Percentiles rank a stretch among this genome's conserved stretches.
These are phyloP conservation scores for Intellagama lesueurii DNA, from an alignment of 2,797 vertebrate genomes.

Conservation along the genomic window DNA sequence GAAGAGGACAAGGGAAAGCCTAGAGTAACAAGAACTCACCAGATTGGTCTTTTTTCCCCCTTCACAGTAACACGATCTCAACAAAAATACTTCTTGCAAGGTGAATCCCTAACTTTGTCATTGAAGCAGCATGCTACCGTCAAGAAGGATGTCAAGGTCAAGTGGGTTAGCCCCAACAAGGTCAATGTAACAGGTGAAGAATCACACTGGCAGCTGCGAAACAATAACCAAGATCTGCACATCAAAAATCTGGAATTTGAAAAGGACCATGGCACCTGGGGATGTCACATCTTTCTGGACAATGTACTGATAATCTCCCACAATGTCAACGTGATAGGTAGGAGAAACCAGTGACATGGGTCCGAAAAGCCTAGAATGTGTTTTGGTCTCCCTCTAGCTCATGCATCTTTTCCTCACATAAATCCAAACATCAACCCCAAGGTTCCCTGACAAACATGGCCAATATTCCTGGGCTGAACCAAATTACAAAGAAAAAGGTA, in stretches of 20 bases:
- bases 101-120: constrained; percentile 38
- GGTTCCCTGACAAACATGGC: neutral
- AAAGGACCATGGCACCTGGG: constrained; percentile 69
- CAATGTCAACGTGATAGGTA: constrained; percentile 75
- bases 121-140: constrained; percentile 52
- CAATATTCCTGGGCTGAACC: neutral
- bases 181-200: accelerated
- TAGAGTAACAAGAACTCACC: constrained; percentile 24
- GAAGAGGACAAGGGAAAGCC: neutral
- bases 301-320: constrained; percentile 35
- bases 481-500: neutral
- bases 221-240: accelerated
- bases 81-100: constrained; percentile 36
- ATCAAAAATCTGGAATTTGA: constrained; percentile 24
- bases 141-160: constrained; percentile 36
- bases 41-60: constrained; percentile 7
- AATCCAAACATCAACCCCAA: neutral
- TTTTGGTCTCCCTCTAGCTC: neutral
- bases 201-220: accelerated
- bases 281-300: constrained; percentile 37
- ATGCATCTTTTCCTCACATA: neutral
- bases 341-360: constrained; percentile 25
- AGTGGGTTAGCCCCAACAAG: constrained; percentile 3
- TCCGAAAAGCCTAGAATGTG: neutral
- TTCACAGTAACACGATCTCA: constrained; percentile 61